Conservation (phyloP, 2,888 invertebrate genomes). For the Octonoba sinensis region DNA sequence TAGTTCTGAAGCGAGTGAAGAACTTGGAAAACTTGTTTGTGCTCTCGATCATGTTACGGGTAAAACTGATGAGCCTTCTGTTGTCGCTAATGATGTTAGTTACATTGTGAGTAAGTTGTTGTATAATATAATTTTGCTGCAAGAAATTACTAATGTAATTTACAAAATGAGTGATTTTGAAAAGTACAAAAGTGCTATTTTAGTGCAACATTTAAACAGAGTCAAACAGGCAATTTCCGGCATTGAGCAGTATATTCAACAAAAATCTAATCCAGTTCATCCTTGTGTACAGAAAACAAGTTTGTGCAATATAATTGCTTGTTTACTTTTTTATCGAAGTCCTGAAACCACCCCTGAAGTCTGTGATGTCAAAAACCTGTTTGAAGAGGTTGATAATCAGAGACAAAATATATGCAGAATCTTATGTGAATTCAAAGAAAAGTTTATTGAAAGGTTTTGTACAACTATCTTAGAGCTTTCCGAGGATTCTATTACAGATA, state of each 20-base stretch:
- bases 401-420: slow-evolving; percentile 24
- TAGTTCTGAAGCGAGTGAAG: slow-evolving; percentile 38
- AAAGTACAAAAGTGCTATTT: slow-evolving; percentile 44
- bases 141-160: slow-evolving; percentile 53
- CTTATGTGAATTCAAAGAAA: slow-evolving; percentile 50
- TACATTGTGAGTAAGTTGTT: slow-evolving; percentile 38
- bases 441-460: slow-evolving; percentile 52
- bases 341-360: slow-evolving; percentile 15
- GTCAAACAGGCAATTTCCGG: slow-evolving; percentile 42
- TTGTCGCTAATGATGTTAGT: slow-evolving; percentile 17
- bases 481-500: slow-evolving; percentile 40
- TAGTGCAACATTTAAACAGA: slow-evolving; percentile 49
- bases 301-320: slow-evolving; percentile 54
- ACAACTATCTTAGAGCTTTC: slow-evolving; percentile 51
- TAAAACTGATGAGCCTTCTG: slow-evolving; percentile 40
- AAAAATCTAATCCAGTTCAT: slow-evolving; percentile 40
- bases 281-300: slow-evolving; percentile 32
- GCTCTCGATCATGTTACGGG: slow-evolving; percentile 46
- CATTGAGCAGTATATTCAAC: slow-evolving; percentile 48
- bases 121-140: slow-evolving; percentile 50
- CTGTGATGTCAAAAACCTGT: slow-evolving; percentile 21
- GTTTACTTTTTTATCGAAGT: slow-evolving; percentile 44
- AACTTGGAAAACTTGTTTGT: slow-evolving; percentile 39
- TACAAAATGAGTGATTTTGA: slow-evolving; percentile 61
- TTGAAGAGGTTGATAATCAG: slow-evolving; percentile 46